phyloP scores from a whole-genome alignment of 2,888 invertebrate species.

The Agrochola circellaris region DNA sequence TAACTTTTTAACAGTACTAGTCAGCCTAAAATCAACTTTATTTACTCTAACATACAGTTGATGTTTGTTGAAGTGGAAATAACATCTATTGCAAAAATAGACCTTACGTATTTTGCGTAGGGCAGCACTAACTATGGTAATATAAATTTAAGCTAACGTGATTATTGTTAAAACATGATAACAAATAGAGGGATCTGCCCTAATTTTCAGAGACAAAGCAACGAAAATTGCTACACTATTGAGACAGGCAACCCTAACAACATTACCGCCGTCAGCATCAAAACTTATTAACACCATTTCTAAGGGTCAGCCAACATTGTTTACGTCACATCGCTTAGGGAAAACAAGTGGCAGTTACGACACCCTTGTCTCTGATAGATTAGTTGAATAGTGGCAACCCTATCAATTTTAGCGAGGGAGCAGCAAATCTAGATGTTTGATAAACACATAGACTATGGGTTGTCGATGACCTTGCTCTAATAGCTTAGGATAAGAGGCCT shows the following conservation, averaged over 20 bases:
- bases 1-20: too few species aligned
- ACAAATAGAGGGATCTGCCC: neutral
- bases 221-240: neutral
- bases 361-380: slow-evolving; percentile 21
- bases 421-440: slow-evolving; percentile 38
- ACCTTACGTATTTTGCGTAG: neutral
- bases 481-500: slow-evolving; percentile 44
- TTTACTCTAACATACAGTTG: too few species aligned
- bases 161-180: neutral
- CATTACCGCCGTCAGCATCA: slow-evolving; percentile 19
- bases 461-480: slow-evolving; percentile 28
- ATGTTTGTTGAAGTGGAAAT: too few species aligned
- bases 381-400: slow-evolving; percentile 29
- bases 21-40: too few species aligned
- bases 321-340: slow-evolving; percentile 9
- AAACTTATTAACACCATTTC: slow-evolving; percentile 24
- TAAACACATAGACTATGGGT: slow-evolving; percentile 43
- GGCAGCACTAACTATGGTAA: neutral
- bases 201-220: slow-evolving; percentile 13
- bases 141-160: neutral
- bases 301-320: neutral
- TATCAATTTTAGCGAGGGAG: slow-evolving; percentile 16
- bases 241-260: slow-evolving; percentile 16
- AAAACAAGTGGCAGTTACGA: neutral
- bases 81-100: too few species aligned